Evolutionary conservation across 2,113 vertebrate genomes (phyloP).

Genomic region (Otis tarda): DNA sequence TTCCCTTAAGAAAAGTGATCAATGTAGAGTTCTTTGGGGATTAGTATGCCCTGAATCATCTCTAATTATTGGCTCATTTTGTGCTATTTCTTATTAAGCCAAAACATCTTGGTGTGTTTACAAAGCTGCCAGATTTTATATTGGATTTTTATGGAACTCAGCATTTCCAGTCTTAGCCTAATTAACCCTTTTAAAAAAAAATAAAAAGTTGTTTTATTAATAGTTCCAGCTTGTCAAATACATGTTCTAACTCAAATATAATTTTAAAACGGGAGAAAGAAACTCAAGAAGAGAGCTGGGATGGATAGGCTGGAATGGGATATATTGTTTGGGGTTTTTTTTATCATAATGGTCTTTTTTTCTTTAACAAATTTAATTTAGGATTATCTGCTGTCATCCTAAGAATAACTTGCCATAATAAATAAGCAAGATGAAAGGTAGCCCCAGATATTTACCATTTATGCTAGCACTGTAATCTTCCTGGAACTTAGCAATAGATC

Average conservation of each 20-base stretch:
- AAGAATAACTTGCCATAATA: not conserved
- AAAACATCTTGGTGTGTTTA: not conserved
- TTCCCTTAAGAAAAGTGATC: not conserved
- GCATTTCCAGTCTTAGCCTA: not conserved
- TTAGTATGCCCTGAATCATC: not conserved
- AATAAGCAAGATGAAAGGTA: not conserved
- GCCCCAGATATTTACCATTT: not conserved
- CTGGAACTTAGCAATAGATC: not conserved
- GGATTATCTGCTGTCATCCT: not conserved
- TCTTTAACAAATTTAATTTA: not conserved
- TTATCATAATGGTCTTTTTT: not conserved
- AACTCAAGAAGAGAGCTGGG: not conserved
- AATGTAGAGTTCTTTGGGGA: not conserved
- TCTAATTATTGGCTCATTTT: not conserved
- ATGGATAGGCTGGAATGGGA: not conserved
- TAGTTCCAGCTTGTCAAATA: not conserved
- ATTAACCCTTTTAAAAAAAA: not conserved
- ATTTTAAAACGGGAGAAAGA: not conserved
- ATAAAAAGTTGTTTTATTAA: not conserved
- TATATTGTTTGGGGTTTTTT: not conserved
- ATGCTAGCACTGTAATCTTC: not conserved
- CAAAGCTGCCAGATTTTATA: not conserved
- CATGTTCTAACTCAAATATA: not conserved
- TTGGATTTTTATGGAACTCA: not conserved
- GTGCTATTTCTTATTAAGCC: not conserved